Evolutionary conservation across 2,888 invertebrate genomes (phyloP).

Genomic region (Agrotis segetum): DNA sequence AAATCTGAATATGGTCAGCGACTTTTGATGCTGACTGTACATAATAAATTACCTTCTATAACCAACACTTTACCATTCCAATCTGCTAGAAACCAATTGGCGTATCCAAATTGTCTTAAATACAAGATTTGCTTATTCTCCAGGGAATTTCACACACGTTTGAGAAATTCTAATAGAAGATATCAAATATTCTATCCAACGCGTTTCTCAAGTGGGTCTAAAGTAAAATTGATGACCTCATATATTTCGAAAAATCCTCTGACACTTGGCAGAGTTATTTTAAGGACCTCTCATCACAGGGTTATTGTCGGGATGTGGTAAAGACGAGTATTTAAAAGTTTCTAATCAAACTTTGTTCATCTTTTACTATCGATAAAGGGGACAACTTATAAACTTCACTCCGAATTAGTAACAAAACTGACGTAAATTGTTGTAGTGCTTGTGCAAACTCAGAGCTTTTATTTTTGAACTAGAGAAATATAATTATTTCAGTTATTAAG

Average conservation of each 20-base stretch:
- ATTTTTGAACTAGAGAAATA: too few relatives aligned
- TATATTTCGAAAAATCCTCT: too few relatives aligned
- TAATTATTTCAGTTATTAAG: too few relatives aligned
- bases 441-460: too few relatives aligned
- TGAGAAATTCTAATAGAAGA: conserved; percentile 35
- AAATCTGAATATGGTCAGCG: too few relatives aligned
- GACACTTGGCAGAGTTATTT: conserved; percentile 27
- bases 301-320: conserved; percentile 12
- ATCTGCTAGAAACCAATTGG: neutral
- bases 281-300: conserved; percentile 10
- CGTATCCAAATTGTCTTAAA: neutral
- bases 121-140: neutral
- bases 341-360: too few relatives aligned
- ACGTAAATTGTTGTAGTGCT: too few relatives aligned
- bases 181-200: conserved; percentile 43
- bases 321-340: too few relatives aligned
- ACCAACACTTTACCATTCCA: neutral
- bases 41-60: neutral
- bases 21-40: too few relatives aligned
- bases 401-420: too few relatives aligned
- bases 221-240: conserved; percentile 54
- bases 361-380: neutral
- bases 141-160: conserved; percentile 27
- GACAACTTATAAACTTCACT: neutral
- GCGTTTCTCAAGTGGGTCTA: conserved; percentile 24